Evolutionary conservation across 2,797 vertebrate genomes (phyloP), one percentile per base, ranked within the genome.

Genomic region (Poeciliopsis turneri): DNA sequence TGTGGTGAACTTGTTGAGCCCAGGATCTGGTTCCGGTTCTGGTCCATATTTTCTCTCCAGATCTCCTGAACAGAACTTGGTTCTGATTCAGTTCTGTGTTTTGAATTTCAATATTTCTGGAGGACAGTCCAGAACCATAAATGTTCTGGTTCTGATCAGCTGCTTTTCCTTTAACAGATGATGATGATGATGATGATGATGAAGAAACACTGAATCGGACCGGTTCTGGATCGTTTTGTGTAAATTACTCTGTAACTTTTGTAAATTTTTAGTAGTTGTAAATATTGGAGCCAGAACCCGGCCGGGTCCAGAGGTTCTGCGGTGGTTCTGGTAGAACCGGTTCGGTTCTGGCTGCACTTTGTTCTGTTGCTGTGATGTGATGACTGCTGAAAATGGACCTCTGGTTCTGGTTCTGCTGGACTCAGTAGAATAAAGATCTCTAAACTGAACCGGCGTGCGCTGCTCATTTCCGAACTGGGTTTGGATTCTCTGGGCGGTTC

Each of bases 161-260:
- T 69, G 39, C 8, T 69, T 45, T 71, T 15, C 28, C 13, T 71
- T 46, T 30, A 47, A n/a, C 4, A 1, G 51, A 16, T 25, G 16
- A 12, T 51, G 46, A 23, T 12, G 39, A 51, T 51, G 43, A 61
- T 33, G 30, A 64, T 36, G 33, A 36, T 36, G 59, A 64, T 36
- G 59, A 36, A 18, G 30, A 33, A 64, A 64, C 61, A 64, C 61
- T 64, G 61, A 64, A 59, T 5, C 12, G 55, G 55, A 59, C 55
- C 55, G 28, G n/a, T 33, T 75, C 20, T 36, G 55, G 25, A 61
- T 10, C 30, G 0, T 47, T 15, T 12, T 36, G 11, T 70, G 28
- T 72, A 78, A 72, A 61, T 78, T 72, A 61, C 61, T 71, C 77
- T 72, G 53, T 71, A 59, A 78, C 68, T 78, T 72, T 78, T 77